Conservation (phyloP, 2,113 vertebrate species). For the Arenaria interpres region DNA sequence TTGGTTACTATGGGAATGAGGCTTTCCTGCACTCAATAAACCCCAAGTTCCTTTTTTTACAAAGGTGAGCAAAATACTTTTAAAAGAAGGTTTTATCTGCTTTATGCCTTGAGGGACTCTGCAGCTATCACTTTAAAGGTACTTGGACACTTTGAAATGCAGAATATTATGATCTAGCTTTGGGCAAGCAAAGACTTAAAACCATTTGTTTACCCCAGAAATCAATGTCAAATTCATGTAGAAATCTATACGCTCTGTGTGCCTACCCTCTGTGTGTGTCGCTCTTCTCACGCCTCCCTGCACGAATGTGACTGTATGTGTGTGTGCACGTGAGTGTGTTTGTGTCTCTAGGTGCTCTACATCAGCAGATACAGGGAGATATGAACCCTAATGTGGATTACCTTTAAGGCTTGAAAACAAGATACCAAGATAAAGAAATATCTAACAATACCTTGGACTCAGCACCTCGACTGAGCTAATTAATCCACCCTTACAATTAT, state of each 20-base stretch:
- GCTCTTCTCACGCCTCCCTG: rapidly evolving
- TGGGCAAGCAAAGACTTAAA: conserved; percentile 87
- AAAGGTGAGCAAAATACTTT: conserved; percentile 87
- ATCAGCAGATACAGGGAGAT: neutral
- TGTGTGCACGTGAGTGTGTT: neutral
- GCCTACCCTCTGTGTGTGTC: neutral
- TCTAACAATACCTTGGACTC: neutral
- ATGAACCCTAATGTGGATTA: neutral
- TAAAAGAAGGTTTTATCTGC: conserved; percentile 85
- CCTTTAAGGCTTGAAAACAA: conserved; percentile 4
- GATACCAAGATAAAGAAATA: conserved; percentile 1
- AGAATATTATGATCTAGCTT: conserved; percentile 87
- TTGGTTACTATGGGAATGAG: conserved; percentile 78
- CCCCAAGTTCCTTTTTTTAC: conserved; percentile 81
- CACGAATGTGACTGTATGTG: neutral
- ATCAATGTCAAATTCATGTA: conserved; percentile 83
- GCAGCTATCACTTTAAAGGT: conserved; percentile 84
- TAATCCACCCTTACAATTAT: conserved; percentile 13
- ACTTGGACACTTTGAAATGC: conserved; percentile 84
- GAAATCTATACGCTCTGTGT: conserved; percentile 44
- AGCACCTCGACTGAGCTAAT: neutral
- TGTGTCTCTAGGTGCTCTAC: neutral
- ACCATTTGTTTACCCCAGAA: conserved; percentile 89
- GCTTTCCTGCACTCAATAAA: conserved; percentile 78
- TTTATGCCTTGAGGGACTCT: conserved; percentile 82